Conservation (phyloP, 2,113 vertebrate species). For the Hylia prasina region DNA sequence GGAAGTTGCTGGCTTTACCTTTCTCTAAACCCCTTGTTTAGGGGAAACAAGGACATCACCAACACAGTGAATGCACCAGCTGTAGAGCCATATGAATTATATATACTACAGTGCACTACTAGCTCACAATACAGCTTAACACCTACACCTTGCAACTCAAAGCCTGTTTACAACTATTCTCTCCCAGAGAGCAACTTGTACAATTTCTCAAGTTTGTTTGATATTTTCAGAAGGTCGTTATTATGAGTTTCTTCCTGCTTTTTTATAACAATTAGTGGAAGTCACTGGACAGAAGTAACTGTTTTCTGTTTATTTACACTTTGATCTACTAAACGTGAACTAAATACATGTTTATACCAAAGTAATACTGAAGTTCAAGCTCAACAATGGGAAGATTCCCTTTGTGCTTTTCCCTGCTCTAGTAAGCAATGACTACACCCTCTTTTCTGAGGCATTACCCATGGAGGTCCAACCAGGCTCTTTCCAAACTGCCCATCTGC, state of each 20-base stretch:
- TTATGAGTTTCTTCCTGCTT: neutral
- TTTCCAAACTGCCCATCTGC: neutral
- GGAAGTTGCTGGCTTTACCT: neutral
- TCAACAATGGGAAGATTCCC: neutral
- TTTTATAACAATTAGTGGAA: neutral
- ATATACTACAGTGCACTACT: neutral
- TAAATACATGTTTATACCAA: neutral
- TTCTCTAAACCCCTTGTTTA: neutral
- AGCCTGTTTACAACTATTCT: neutral
- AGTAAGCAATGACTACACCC: neutral
- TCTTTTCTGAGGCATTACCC: neutral
- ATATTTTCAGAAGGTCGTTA: neutral
- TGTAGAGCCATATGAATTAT: neutral
- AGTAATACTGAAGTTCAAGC: neutral
- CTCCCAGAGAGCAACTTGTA: neutral
- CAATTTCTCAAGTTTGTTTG: neutral
- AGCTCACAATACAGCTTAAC: neutral
- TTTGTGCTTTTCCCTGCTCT: accelerated
- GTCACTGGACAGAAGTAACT: neutral
- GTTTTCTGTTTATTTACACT: neutral
- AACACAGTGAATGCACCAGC: neutral
- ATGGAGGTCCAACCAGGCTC: neutral
- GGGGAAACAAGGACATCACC: neutral
- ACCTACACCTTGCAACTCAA: neutral
- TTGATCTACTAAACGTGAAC: neutral